Evolutionary conservation across 2,113 vertebrate species (phyloP).

Genomic region (Turdus rufiventris): DNA sequence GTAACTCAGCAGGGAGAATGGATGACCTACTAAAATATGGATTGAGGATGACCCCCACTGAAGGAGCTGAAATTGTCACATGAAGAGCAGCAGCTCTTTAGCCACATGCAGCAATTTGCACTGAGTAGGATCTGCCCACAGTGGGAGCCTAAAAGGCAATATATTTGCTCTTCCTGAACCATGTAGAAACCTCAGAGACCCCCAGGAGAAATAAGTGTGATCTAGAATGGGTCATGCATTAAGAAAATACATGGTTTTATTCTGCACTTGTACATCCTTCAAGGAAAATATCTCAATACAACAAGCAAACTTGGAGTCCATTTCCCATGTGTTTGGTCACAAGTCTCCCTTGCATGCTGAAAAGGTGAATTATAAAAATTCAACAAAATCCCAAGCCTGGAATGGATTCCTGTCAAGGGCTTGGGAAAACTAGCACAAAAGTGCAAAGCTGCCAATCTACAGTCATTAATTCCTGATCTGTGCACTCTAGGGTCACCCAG

Average conservation of each 20-base stretch:
- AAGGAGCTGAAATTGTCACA: constrained; percentile 1
- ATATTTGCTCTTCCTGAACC: not conserved
- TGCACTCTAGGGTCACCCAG: not conserved
- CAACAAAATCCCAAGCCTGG: not conserved
- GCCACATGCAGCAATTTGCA: not conserved
- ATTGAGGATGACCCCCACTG: not conserved
- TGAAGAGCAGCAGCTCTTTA: not conserved
- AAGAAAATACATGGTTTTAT: not conserved
- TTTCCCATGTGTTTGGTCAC: not conserved
- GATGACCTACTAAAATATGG: not conserved
- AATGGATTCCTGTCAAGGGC: not conserved
- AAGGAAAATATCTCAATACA: not conserved
- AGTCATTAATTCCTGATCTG: not conserved
- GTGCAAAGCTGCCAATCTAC: not conserved
- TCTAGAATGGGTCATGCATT: not conserved
- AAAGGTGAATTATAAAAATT: not conserved
- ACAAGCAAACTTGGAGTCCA: not conserved
- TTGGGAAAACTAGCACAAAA: not conserved
- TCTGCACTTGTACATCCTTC: not conserved
- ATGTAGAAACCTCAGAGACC: not conserved
- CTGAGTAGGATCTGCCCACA: not conserved
- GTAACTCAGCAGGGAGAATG: not conserved
- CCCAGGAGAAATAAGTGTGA: not conserved
- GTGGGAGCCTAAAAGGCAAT: not conserved
- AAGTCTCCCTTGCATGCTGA: not conserved